A percentile compares a stretch with the other conserved stretches of the same genome.
These are phyloP conservation scores for Trachelus iudaicus DNA, from an alignment of 2,888 invertebrate genomes.

Conservation along the genomic window DNA sequence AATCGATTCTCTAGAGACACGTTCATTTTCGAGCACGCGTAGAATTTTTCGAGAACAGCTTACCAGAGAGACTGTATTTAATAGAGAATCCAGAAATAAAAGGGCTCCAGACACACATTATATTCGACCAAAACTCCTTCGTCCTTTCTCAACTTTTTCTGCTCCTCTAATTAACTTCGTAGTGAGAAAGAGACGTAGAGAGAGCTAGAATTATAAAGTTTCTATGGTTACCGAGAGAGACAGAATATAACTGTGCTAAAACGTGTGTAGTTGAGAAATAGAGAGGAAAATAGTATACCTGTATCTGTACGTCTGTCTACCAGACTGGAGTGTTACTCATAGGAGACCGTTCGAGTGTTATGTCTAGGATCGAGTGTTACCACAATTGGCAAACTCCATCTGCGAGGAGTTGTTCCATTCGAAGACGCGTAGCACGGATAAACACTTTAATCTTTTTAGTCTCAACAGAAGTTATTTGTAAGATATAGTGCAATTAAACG, in stretches of 20 bases:
- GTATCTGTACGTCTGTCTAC: not conserved
- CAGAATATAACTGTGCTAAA: not conserved
- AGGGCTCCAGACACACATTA: not conserved
- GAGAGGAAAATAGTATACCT: not conserved
- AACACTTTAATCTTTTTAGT: not conserved
- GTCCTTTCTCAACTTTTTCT: constrained; percentile 11
- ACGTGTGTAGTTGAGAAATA: not conserved
- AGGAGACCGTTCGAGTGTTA: not conserved
- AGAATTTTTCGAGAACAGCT: not conserved
- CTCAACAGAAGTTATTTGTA: not conserved
- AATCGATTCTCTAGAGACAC: constrained; percentile 15
- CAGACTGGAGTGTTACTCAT: not conserved
- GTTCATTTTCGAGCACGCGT: not conserved
- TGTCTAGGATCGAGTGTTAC: constrained; percentile 1
- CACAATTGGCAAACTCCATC: constrained; percentile 1
- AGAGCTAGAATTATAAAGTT: not conserved
- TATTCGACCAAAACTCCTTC: not conserved
- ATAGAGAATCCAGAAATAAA: not conserved
- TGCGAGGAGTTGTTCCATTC: not conserved
- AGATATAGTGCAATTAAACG: not conserved
- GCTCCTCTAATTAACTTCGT: not conserved
- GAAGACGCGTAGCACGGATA: not conserved
- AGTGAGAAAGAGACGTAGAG: not conserved
- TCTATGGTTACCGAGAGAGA: not conserved
- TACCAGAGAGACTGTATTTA: not conserved